Evolutionary conservation across 2,797 vertebrate genomes (phyloP).

Genomic region (Rhinogobio ventralis): DNA sequence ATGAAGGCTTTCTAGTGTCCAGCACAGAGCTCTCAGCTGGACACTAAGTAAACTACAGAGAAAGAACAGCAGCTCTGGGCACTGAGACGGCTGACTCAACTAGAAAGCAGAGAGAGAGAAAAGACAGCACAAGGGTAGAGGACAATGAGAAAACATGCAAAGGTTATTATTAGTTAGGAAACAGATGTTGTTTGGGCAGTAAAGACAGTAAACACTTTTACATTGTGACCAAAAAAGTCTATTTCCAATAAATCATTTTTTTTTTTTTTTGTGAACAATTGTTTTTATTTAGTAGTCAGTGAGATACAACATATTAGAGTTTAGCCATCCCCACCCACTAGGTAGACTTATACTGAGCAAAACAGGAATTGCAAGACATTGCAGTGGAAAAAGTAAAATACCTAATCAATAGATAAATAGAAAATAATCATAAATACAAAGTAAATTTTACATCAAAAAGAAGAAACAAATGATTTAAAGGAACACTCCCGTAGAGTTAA

Average conservation of each 20-base stretch:
- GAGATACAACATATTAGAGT: too few relatives aligned
- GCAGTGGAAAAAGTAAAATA: too few relatives aligned
- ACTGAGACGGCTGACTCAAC: constrained; percentile 82
- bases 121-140: constrained; percentile 29
- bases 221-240: neutral
- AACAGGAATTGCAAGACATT: too few relatives aligned
- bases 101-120: constrained; percentile 57
- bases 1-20: constrained; percentile 74
- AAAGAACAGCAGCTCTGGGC: constrained; percentile 86
- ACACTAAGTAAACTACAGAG: constrained; percentile 87
- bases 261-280: neutral
- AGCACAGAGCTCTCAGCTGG: constrained; percentile 80
- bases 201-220: neutral
- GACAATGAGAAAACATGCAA: constrained; percentile 2
- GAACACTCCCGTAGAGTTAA: neutral
- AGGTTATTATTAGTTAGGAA: neutral
- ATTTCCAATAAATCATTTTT: neutral
- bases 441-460: too few relatives aligned
- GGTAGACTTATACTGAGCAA: too few relatives aligned
- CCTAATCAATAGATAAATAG: too few relatives aligned
- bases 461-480: too few relatives aligned
- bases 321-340: too few relatives aligned
- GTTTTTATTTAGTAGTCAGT: too few relatives aligned
- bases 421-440: too few relatives aligned
- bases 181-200: constrained; percentile 8